Percentiles rank a stretch among this genome's conserved stretches.
Conservation (phyloP, 2,797 vertebrate species). For the Eulemur rubriventer region DNA sequence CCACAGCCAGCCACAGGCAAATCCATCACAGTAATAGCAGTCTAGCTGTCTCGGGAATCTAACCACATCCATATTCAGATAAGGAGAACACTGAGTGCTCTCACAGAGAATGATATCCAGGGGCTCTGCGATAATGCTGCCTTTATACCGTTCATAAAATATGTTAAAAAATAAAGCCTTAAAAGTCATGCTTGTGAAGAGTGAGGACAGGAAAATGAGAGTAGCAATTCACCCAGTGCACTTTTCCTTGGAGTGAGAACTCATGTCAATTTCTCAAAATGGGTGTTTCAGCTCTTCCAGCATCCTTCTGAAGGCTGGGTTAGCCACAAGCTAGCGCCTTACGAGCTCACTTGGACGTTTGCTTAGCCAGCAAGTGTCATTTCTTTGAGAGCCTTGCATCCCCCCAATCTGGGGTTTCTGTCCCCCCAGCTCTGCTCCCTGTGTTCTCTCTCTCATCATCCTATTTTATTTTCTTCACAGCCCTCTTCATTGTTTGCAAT, state of each 20-base stretch:
- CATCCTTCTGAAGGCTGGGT: background rate
- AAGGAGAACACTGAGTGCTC: background rate
- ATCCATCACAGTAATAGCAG: background rate
- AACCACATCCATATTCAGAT: background rate
- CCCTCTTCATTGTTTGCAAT: background rate
- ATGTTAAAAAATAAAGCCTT: conserved; percentile 53
- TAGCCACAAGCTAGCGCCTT: background rate
- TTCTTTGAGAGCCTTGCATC: background rate
- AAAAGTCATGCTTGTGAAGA: conserved; percentile 27
- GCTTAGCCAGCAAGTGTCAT: background rate
- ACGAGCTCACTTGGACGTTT: background rate
- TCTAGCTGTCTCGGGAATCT: background rate
- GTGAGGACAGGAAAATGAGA: conserved; percentile 19
- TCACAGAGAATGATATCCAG: background rate
- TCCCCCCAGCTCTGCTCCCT: background rate
- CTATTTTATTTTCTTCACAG: background rate
- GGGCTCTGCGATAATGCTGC: background rate
- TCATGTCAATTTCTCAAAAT: background rate
- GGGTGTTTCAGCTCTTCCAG: background rate
- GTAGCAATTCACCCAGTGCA: background rate
- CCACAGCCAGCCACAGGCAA: background rate
- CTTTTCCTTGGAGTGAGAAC: background rate
- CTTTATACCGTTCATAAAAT: conserved; percentile 13
- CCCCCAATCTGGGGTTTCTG: background rate
- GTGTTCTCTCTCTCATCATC: background rate